These are phyloP conservation scores for Dendrolimus pini DNA, from an alignment of 2,888 invertebrate species.

Conservation along the genomic window DNA sequence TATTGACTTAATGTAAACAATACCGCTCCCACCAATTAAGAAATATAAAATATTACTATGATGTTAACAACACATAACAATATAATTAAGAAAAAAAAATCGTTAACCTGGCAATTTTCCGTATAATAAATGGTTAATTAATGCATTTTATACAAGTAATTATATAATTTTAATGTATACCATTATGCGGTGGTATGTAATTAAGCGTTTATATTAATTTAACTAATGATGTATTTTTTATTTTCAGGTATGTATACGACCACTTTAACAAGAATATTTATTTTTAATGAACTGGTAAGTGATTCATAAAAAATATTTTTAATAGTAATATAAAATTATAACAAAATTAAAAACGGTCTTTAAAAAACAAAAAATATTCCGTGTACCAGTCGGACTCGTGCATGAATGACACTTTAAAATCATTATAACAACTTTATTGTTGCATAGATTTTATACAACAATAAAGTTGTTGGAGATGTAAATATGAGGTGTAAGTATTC, in stretches of 20 bases:
- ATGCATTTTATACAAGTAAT: background rate
- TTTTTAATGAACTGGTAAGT: background rate
- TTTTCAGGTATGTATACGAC: constrained; percentile 25
- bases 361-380: too few species aligned
- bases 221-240: constrained; percentile 11
- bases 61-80: background rate
- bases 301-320: background rate
- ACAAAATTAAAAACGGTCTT: too few species aligned
- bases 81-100: constrained; percentile 2
- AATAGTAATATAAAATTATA: too few species aligned
- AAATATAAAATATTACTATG: background rate
- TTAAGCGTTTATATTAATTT: background rate
- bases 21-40: background rate
- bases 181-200: constrained; percentile 3
- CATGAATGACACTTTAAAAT: too few species aligned
- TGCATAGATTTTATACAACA: too few species aligned
- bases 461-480: too few species aligned
- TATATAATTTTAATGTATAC: background rate
- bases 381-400: too few species aligned
- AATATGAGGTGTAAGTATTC: too few species aligned
- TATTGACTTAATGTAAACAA: background rate
- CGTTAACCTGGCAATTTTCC: background rate
- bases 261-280: background rate
- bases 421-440: too few species aligned
- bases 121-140: background rate